Evolutionary conservation across 2,113 vertebrate species (phyloP).

Genomic region (Cranoglanis bouderius): DNA sequence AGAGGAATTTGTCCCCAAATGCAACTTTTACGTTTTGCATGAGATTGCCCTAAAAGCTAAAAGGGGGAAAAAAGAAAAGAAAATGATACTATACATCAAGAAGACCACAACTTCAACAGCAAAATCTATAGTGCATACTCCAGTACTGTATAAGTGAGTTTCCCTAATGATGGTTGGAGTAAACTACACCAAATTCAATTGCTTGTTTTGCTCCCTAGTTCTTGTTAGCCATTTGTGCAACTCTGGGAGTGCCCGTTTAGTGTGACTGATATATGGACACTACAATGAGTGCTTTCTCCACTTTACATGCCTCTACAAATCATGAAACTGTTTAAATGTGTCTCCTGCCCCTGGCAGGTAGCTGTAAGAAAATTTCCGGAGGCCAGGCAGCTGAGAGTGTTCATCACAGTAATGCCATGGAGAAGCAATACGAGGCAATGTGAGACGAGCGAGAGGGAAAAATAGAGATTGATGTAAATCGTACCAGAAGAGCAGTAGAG

Average conservation of each 20-base stretch:
- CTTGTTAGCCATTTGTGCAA: neutral
- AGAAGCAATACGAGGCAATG: neutral
- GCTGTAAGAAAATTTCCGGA: neutral
- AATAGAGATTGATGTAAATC: conserved; percentile 2
- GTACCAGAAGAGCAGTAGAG: neutral
- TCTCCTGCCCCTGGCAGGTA: neutral
- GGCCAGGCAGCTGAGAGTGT: neutral
- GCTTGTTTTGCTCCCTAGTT: neutral
- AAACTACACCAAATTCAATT: neutral
- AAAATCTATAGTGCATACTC: neutral
- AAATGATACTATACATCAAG: neutral
- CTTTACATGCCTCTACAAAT: conserved; percentile 17
- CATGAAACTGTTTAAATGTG: conserved; percentile 9
- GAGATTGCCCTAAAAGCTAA: neutral
- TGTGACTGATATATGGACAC: conserved; percentile 2
- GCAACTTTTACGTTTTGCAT: neutral
- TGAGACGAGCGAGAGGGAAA: neutral
- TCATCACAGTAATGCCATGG: neutral
- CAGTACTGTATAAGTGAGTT: neutral
- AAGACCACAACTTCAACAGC: neutral
- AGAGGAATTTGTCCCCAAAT: neutral
- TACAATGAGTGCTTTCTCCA: neutral
- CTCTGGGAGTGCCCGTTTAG: neutral
- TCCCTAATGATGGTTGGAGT: neutral
- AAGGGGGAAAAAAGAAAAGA: neutral